These are phyloP conservation scores for Pollenia griseotomentosa DNA, from an alignment of 2,888 invertebrate genomes.

Conservation along the genomic window DNA sequence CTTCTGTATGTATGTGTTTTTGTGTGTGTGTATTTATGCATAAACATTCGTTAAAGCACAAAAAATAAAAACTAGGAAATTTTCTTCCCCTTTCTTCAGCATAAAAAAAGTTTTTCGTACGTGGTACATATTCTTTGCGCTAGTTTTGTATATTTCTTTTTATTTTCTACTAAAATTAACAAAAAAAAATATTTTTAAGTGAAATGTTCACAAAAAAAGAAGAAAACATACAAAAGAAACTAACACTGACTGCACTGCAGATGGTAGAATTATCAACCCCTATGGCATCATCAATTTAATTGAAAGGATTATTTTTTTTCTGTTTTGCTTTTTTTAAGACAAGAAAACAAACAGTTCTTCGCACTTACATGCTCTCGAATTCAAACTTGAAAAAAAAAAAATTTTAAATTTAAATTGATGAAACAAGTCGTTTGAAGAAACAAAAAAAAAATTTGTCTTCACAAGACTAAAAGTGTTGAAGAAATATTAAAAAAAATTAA, in stretches of 20 bases:
- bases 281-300: conserved; percentile 66
- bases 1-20: no score
- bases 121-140: conserved; percentile 42
- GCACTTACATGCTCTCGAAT: background rate
- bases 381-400: conserved; percentile 9
- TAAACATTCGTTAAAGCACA: background rate
- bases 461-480: background rate
- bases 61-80: conserved; percentile 7
- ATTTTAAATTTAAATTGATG: conserved; percentile 39
- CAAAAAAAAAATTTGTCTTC: background rate
- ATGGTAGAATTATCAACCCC: conserved; percentile 66
- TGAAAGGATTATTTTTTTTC: conserved; percentile 54
- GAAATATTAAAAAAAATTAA: conserved; percentile 8
- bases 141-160: conserved; percentile 31
- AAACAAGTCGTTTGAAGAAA: background rate
- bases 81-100: conserved; percentile 2
- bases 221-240: conserved; percentile 34
- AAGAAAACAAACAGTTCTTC: background rate
- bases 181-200: conserved; percentile 35
- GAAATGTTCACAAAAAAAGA: conserved; percentile 28
- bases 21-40: background rate
- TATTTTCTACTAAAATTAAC: conserved; percentile 34
- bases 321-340: conserved; percentile 26
- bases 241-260: conserved; percentile 67
- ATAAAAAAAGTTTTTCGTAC: conserved; percentile 43